Evolutionary conservation across 2,113 vertebrate genomes (phyloP).

Genomic region (Hippocampus guttulatus): DNA sequence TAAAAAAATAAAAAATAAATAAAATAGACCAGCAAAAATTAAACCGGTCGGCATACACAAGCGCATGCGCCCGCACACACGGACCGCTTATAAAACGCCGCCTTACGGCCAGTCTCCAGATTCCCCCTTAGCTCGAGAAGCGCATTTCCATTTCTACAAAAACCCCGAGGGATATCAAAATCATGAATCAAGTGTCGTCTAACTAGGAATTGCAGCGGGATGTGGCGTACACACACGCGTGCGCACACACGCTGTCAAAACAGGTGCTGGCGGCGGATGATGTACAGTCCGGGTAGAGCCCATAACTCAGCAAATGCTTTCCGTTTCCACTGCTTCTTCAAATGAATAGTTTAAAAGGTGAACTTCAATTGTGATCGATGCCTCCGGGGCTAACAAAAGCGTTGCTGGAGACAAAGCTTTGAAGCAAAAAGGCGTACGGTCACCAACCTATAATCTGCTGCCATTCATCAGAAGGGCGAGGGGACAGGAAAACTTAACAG

Average conservation of each 20-base stretch:
- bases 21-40: not conserved
- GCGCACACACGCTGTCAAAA: slow-evolving; percentile 29
- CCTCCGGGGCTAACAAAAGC: slow-evolving; percentile 56
- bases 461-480: slow-evolving; percentile 51
- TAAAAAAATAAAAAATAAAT: slow-evolving; percentile 1
- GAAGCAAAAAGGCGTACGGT: slow-evolving; percentile 49
- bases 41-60: not conserved
- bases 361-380: slow-evolving; percentile 64
- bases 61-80: slow-evolving; percentile 1
- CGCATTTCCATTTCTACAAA: slow-evolving; percentile 69
- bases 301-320: slow-evolving; percentile 65
- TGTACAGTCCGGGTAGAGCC: slow-evolving; percentile 50
- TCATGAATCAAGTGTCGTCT: slow-evolving; percentile 69
- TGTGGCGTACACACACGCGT: slow-evolving; percentile 46
- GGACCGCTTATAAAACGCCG: slow-evolving; percentile 37
- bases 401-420: slow-evolving; percentile 60
- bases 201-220: slow-evolving; percentile 52
- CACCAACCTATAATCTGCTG: slow-evolving; percentile 62
- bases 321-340: slow-evolving; percentile 60
- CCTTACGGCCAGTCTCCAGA: slow-evolving; percentile 53
- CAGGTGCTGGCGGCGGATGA: slow-evolving; percentile 51
- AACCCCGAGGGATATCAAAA: slow-evolving; percentile 49
- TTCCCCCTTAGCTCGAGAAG: slow-evolving; percentile 39
- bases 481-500: slow-evolving; percentile 47
- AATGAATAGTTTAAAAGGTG: slow-evolving; percentile 68